Percentiles rank a stretch among this genome's conserved stretches.
These are phyloP conservation scores for Tapirus indicus DNA, from an alignment of 2,797 vertebrate species.

Conservation along the genomic window DNA sequence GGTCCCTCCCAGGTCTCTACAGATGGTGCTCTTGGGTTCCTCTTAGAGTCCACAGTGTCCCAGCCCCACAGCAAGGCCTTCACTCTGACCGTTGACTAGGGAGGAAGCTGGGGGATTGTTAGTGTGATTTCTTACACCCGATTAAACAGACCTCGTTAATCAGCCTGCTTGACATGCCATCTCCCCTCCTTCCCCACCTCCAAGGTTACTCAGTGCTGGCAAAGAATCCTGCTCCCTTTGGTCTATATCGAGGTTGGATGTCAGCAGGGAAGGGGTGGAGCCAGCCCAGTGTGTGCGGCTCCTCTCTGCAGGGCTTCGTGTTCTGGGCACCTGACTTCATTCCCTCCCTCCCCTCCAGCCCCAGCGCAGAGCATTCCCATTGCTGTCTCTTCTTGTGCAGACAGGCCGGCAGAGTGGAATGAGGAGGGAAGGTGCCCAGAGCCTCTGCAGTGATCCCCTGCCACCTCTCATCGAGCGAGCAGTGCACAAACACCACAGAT, in stretches of 20 bases:
- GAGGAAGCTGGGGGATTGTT: neutral
- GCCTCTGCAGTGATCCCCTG: slow-evolving; percentile 81
- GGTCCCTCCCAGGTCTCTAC: neutral
- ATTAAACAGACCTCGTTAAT: neutral
- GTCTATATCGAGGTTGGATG: slow-evolving; percentile 66
- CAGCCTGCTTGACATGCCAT: neutral
- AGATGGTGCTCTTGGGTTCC: neutral
- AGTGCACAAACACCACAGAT: slow-evolving; percentile 65
- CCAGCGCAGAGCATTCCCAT: slow-evolving; percentile 53
- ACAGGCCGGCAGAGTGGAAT: slow-evolving; percentile 73
- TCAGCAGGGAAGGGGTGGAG: slow-evolving; percentile 62
- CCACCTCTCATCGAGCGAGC: slow-evolving; percentile 60
- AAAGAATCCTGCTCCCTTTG: slow-evolving; percentile 29
- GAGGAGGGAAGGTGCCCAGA: slow-evolving; percentile 74
- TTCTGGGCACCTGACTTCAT: slow-evolving; percentile 72
- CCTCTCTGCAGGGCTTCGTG: slow-evolving; percentile 76
- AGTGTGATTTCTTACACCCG: neutral
- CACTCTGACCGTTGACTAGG: neutral
- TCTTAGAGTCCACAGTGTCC: neutral
- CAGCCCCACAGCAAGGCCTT: neutral
- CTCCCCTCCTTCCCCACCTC: slow-evolving; percentile 47
- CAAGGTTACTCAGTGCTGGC: slow-evolving; percentile 68
- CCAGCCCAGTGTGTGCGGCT: slow-evolving; percentile 64
- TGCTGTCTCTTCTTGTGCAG: slow-evolving; percentile 59
- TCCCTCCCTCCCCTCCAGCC: neutral